A percentile compares a stretch with the other conserved stretches of the same genome.
Conservation (phyloP, 2,797 vertebrate genomes). For the Molothrus ater region DNA sequence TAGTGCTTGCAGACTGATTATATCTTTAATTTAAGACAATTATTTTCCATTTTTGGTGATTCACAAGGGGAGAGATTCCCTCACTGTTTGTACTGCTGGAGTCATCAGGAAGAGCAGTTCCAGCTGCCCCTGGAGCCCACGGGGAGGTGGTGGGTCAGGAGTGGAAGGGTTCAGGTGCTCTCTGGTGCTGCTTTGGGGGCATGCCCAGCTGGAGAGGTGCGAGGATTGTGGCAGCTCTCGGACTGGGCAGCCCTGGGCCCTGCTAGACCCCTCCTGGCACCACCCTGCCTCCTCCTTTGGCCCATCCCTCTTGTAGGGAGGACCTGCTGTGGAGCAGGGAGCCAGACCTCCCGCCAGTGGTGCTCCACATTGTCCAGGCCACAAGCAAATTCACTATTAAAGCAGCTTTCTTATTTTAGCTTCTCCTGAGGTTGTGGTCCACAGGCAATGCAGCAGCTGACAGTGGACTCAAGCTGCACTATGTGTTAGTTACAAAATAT, state of each 20-base stretch:
- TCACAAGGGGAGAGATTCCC: neutral
- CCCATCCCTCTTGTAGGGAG: too few species aligned
- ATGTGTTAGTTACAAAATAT: neutral
- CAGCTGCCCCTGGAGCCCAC: neutral
- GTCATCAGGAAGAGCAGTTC: neutral
- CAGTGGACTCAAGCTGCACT: neutral
- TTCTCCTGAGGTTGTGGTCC: neutral
- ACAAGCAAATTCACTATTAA: neutral
- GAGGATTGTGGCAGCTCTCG: neutral
- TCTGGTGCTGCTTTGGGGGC: neutral
- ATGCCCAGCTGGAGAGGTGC: neutral
- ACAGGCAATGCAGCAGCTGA: neutral
- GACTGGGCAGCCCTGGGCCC: neutral
- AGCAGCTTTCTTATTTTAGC: neutral
- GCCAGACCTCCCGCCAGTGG: neutral
- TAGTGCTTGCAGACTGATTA: constrained; percentile 24
- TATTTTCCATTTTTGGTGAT: constrained; percentile 38
- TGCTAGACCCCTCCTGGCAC: neutral
- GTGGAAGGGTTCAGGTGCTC: neutral
- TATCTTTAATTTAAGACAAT: constrained; percentile 50
- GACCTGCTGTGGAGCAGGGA: neutral
- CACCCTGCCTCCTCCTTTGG: neutral
- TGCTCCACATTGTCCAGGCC: neutral
- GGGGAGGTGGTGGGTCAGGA: neutral
- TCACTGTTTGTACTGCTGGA: neutral